These are phyloP conservation scores for Vanessa tameamea DNA, from an alignment of 1,140 invertebrate genomes.

Conservation along the genomic window DNA sequence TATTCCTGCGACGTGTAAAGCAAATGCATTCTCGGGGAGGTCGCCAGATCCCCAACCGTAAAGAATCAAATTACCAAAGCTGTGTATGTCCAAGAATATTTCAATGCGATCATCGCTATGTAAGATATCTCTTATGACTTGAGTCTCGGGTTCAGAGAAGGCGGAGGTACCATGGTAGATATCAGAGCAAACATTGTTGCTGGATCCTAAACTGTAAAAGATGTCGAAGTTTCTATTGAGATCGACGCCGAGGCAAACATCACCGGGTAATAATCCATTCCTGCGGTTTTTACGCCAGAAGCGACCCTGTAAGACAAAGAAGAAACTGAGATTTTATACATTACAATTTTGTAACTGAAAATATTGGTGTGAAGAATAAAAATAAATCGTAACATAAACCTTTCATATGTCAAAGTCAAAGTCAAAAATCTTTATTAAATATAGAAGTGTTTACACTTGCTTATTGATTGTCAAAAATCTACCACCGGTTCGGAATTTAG, in stretches of 20 bases:
- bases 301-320: slow-evolving; percentile 56
- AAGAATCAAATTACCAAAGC: slow-evolving; percentile 84
- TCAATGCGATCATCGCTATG: slow-evolving; percentile 61
- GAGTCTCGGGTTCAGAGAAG: slow-evolving; percentile 88
- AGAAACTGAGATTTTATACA: slow-evolving; percentile 7
- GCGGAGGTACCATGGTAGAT: slow-evolving; percentile 84
- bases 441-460: too few relatives aligned
- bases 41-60: slow-evolving; percentile 83
- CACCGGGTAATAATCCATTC: slow-evolving; percentile 15
- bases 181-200: slow-evolving; percentile 83
- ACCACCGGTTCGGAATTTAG: too few relatives aligned
- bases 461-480: too few relatives aligned
- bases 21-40: slow-evolving; percentile 76
- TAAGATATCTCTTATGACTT: slow-evolving; percentile 68
- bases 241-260: slow-evolving; percentile 81
- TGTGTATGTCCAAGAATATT: slow-evolving; percentile 83
- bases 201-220: slow-evolving; percentile 74
- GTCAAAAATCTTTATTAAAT: too few relatives aligned
- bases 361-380: too few relatives aligned
- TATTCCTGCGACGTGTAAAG: slow-evolving; percentile 56
- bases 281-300: slow-evolving; percentile 84
- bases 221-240: slow-evolving; percentile 84
- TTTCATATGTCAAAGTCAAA: too few relatives aligned
- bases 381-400: too few relatives aligned
- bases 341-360: too few relatives aligned